These are phyloP conservation scores for Alloscopus bannaensis DNA, from an alignment of 2,888 invertebrate species.

Conservation along the genomic window DNA sequence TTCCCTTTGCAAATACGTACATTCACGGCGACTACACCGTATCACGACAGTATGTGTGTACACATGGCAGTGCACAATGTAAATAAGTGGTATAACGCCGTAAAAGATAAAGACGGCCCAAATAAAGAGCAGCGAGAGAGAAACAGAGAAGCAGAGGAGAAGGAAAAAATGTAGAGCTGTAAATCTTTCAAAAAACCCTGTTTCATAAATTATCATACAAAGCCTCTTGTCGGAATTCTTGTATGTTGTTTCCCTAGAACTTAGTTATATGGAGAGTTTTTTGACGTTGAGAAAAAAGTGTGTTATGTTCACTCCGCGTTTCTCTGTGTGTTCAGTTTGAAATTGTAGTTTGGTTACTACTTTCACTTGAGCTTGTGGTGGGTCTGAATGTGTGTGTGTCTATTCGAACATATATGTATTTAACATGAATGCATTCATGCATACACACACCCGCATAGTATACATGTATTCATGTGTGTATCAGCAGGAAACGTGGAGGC, in stretches of 20 bases:
- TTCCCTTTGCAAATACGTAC: no score
- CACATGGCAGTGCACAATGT: background rate
- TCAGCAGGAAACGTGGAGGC: slow-evolving; percentile 14
- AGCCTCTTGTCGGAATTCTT: slow-evolving; percentile 66
- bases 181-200: slow-evolving; percentile 72
- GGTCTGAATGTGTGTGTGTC: background rate
- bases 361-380: slow-evolving; percentile 15
- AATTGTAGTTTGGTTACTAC: slow-evolving; percentile 11
- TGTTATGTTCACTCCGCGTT: slow-evolving; percentile 34
- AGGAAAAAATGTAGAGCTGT: slow-evolving; percentile 67
- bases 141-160: slow-evolving; percentile 36
- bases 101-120: slow-evolving; percentile 10
- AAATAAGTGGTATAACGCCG: background rate
- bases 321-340: slow-evolving; percentile 23
- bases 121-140: slow-evolving; percentile 20
- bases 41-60: background rate
- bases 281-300: slow-evolving; percentile 43
- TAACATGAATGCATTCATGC: slow-evolving; percentile 33
- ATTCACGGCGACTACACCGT: no score
- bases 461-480: background rate
- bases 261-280: slow-evolving; percentile 45
- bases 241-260: slow-evolving; percentile 53
- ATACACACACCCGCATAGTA: slow-evolving; percentile 29
- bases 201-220: slow-evolving; percentile 73
- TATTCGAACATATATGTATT: slow-evolving; percentile 26